These are phyloP conservation scores for Bovichtus diacanthus DNA, from an alignment of 2,797 vertebrate species.

Conservation along the genomic window DNA sequence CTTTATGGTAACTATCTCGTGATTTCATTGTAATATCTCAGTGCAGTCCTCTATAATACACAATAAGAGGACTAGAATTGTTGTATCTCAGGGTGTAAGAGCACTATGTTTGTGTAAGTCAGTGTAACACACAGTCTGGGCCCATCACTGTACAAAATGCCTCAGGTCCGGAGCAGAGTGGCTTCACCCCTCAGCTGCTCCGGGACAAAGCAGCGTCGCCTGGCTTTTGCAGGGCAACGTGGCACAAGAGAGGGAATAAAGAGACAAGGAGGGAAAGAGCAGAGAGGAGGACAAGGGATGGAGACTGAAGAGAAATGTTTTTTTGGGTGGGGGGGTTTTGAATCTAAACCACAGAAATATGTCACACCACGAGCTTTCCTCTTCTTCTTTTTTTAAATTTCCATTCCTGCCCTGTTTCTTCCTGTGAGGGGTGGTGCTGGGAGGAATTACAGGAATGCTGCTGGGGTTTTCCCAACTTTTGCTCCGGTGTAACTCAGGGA, in stretches of 20 bases:
- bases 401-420: slow-evolving; percentile 68
- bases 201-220: slow-evolving; percentile 36
- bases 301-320: slow-evolving; percentile 47
- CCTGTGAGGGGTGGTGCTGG: slow-evolving; percentile 71
- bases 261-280: slow-evolving; percentile 59
- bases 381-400: slow-evolving; percentile 27
- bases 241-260: slow-evolving; percentile 67
- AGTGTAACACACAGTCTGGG: not conserved
- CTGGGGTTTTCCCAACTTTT: slow-evolving; percentile 80
- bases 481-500: slow-evolving; percentile 57
- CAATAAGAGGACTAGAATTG: not conserved
- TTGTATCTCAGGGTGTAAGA: not conserved
- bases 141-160: slow-evolving; percentile 19
- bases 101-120: not conserved
- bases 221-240: slow-evolving; percentile 71
- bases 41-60: not conserved
- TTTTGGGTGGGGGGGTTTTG: slow-evolving; percentile 27
- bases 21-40: not conserved
- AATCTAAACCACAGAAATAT: slow-evolving; percentile 65
- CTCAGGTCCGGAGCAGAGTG: slow-evolving; percentile 14
- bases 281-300: slow-evolving; percentile 63
- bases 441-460: slow-evolving; percentile 84
- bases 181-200: slow-evolving; percentile 51
- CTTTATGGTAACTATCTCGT: not conserved
- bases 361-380: slow-evolving; percentile 65